Evolutionary conservation across 1,140 invertebrate genomes (phyloP), one percentile per base, ranked within the genome.

Genomic region (Schlechtendalia chinensis): DNA sequence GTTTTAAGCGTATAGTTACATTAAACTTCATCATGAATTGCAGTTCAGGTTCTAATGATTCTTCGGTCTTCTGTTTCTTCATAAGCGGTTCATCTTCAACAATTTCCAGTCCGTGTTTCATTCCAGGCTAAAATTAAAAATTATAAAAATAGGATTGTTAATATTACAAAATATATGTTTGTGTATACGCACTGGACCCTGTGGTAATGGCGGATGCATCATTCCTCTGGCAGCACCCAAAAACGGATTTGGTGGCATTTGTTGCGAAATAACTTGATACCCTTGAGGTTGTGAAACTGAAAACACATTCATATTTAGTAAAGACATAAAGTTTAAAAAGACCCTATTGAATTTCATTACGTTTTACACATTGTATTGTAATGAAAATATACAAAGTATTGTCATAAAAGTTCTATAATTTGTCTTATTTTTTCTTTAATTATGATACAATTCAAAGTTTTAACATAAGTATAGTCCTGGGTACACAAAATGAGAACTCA

Each of bases 1-100:
- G 83, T 24, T 67, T 69, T 16, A 19, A 22, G 10, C 1, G 14
- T 50, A 50, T 45, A 80, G 5, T 81, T 82, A 82, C 77, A 47
- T 81, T 77, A 61, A 93, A 89, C 82, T 90, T 90, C 19, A 90
- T 87, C 24, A 96, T 85, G 88, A 95, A 98, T 27, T 91, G 88
- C 82, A 90, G 88, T 87, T 99, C 97, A 0, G 96, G 93, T 82
- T 98, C 91, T 0, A 99, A 88, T 45, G 92, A 91, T 84, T 98
- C 97, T 87, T 99, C 97, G 0, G 94, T 96, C 79, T 96, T 91
- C 53, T 92, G 85, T 85, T 96, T 94, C 86, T 99, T 99, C 22
- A 90, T 87, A 0, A 92, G 89, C 2, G 96, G 95, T 85, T 96
- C 96, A 79, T 97, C 95, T 45, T 93, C 92, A 53, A 86, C 83